A percentile compares a stretch with the other conserved stretches of the same genome.
These are phyloP conservation scores for Brachypodius melanocephalos DNA, from an alignment of 2,113 vertebrate species.

Conservation along the genomic window DNA sequence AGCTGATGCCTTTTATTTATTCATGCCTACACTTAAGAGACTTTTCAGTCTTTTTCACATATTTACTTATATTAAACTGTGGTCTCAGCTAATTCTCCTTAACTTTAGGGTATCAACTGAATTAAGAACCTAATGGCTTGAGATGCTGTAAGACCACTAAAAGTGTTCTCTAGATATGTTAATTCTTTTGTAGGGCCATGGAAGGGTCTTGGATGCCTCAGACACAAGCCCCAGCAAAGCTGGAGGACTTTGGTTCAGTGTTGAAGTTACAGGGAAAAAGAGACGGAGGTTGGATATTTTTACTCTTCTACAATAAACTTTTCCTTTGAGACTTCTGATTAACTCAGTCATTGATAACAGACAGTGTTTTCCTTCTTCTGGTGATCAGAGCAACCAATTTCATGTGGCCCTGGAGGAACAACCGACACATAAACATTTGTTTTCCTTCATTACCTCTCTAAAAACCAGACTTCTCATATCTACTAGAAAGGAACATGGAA, in stretches of 20 bases:
- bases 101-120: background rate
- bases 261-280: background rate
- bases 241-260: background rate
- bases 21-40: rapidly evolving
- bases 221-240: background rate
- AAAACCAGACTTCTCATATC: background rate
- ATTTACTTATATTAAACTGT: background rate
- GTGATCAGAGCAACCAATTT: background rate
- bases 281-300: rapidly evolving
- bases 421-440: background rate
- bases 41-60: background rate
- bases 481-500: background rate
- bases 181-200: background rate
- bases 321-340: background rate
- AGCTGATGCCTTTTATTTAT: background rate
- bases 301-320: background rate
- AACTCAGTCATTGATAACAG: background rate
- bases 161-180: background rate
- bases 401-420: background rate
- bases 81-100: background rate
- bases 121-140: background rate
- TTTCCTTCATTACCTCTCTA: background rate
- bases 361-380: background rate
- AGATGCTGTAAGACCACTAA: background rate
- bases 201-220: background rate